Evolutionary conservation across 1,140 invertebrate species (phyloP), one percentile per base, ranked within the genome.

Genomic region (Drosophila grimshawi): DNA sequence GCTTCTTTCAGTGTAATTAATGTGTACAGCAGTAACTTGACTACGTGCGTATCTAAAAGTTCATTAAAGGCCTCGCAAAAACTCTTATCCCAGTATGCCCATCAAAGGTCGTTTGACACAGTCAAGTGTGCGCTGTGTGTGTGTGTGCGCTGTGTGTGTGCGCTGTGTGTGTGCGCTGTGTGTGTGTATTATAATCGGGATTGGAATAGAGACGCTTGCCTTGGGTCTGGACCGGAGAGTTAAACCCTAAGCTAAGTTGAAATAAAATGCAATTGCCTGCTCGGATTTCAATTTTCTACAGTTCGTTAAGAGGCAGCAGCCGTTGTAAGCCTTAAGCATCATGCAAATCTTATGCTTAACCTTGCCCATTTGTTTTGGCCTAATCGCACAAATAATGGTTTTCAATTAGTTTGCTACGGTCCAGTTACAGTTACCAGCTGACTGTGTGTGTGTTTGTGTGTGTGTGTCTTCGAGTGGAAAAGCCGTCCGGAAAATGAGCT

Each of bases 341-440:
- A 86, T 86, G 82, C 83, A 82, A 86, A 86, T 86, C 80, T 69
- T 35, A 62, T 39, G 61, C 70, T 86, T 88, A 88, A 83, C 83
- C 83, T 88, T 86, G 76, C 48, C 78, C 81, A 86, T 85, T 85
- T 86, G 81, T 78, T 86, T 78, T 75, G 82, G 76, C 75, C 80
- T 86, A 86, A 86, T 83, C 83, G 80, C 66, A 76, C 72, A 86
- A 86, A 86, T 88, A 86, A 86, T 86, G 83, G 63, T 72, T 83
- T 86, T 86, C 82, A 86, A 86, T 86, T 86, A 86, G 82, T 79
- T 86, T 59, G 64, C 64, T 29, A 73, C 64, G 78, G 81, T 86
- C 82, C 78, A 81, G 82, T 86, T 83, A 83, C 80, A 61, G 55
- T 76, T 82, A 19, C 19, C 19, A 19, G 19, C 49, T 37, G 32